Evolutionary conservation across 2,797 vertebrate species (phyloP), one percentile per base, ranked within the genome.

Genomic region (Platyrinchus mystaceus): DNA sequence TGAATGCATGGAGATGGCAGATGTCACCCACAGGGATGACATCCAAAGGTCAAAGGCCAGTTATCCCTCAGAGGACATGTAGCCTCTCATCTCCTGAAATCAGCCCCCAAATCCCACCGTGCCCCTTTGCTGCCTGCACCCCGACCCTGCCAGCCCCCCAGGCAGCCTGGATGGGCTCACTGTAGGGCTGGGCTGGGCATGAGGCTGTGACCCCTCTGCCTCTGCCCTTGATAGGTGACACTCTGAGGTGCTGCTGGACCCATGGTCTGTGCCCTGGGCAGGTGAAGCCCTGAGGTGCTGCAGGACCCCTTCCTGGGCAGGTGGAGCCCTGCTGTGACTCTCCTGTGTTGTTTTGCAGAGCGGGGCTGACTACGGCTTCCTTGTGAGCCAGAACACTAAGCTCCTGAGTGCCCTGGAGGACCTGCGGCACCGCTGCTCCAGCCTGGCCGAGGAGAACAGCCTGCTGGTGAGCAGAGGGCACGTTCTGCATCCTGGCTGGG

Each of bases 401-500:
- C 98, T 99, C 70, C 96, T 99, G 92, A 98, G 97, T 27, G 98
- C 98, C 0, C 97, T 99, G 55, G 98, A 98, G 79, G 98, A 99
- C 85, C 97, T 99, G 97, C 98, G 97, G 97, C 99, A 98, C 88
- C 99, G 98, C 50, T 99, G 99, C 94, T 96, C 97, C 84, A 97
- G 97, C 56, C 98, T 99, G 88, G 98, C 98, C 80, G 98, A 99
- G 89, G 99, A 99, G 97, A 99, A 99, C 96, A 97, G 97, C 96
- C 97, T 99, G 94, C 98, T 99, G 99, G 99, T 99, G 97, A 98
- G 98, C 80, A 56, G 32, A 39, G 80, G 27, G 63, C 50, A 52
- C 28, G 5, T 60, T 23, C 79, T 2, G 55, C 43, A 26, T 12
- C 56, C 59, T 71, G 27, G 41, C n/a, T 1, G 8, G 58, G 24